Percentiles rank a stretch among this genome's conserved stretches.
Conservation (phyloP, 2,797 vertebrate species). For the Oreochromis grahami region DNA sequence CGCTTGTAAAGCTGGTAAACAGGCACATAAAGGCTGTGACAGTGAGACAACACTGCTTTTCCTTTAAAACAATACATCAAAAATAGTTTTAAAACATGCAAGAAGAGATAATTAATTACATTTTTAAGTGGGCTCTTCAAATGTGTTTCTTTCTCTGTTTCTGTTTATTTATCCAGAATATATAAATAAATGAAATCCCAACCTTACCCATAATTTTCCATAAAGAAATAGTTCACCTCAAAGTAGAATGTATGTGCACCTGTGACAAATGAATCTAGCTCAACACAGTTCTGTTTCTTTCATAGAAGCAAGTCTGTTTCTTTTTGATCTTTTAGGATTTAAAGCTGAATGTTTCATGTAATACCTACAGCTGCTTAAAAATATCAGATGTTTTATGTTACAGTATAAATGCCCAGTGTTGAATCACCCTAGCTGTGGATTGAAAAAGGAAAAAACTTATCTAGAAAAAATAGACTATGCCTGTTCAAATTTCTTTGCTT, state of each 20-base stretch:
- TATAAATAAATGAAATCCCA: not conserved
- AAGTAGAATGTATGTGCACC: not conserved
- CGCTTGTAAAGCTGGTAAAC: not conserved
- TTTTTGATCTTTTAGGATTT: not conserved
- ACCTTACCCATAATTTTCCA: not conserved
- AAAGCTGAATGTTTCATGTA: not conserved
- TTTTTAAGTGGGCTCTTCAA: not conserved
- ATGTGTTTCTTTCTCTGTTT: not conserved
- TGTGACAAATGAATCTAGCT: not conserved
- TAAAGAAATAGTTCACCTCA: not conserved
- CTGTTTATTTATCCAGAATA: not conserved
- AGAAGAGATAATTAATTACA: not conserved
- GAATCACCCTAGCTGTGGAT: not conserved
- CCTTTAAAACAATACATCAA: not conserved
- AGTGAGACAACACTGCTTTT: not conserved
- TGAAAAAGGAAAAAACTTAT: not conserved
- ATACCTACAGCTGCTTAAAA: not conserved
- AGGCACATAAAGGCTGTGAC: not conserved
- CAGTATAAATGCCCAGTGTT: not conserved
- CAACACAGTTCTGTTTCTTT: not conserved
- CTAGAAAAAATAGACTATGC: not conserved
- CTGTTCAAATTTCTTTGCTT: not conserved
- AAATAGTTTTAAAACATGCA: not conserved
- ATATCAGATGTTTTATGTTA: not conserved
- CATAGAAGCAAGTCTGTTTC: not conserved